phyloP scores from a whole-genome alignment of 2,113 vertebrate species.

The Lophius piscatorius region DNA sequence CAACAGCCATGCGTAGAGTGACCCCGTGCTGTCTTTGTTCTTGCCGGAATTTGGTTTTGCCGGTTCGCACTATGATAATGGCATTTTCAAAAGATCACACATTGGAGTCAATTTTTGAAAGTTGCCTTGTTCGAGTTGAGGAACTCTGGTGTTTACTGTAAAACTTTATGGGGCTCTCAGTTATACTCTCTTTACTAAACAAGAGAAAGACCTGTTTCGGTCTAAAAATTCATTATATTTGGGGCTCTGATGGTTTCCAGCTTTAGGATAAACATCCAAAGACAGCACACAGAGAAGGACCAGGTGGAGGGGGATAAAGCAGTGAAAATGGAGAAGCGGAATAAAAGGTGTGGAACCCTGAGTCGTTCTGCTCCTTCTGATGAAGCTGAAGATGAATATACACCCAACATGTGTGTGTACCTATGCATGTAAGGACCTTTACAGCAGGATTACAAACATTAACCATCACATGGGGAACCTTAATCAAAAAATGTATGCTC shows the following conservation, averaged over 20 bases:
- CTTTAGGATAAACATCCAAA: slow-evolving; percentile 40
- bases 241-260: slow-evolving; percentile 17
- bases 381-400: slow-evolving; percentile 31
- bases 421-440: neutral
- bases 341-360: slow-evolving; percentile 25
- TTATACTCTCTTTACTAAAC: neutral
- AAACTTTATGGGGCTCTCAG: slow-evolving; percentile 9
- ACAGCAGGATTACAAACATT: too few relatives aligned
- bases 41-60: too few relatives aligned
- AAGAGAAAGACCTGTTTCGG: slow-evolving; percentile 1
- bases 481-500: too few relatives aligned
- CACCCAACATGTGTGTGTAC: neutral
- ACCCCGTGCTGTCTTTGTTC: too few relatives aligned
- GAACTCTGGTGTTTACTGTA: neutral
- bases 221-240: slow-evolving; percentile 6
- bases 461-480: too few relatives aligned
- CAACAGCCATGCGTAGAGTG: too few relatives aligned
- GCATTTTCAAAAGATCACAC: too few relatives aligned
- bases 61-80: too few relatives aligned
- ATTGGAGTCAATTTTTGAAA: too few relatives aligned
- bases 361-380: slow-evolving; percentile 17
- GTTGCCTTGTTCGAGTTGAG: too few relatives aligned
- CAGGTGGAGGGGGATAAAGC: neutral
- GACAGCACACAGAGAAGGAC: slow-evolving; percentile 1
- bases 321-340: neutral